Conservation (phyloP, 1,140 invertebrate species). For the Drosophila novamexicana region DNA sequence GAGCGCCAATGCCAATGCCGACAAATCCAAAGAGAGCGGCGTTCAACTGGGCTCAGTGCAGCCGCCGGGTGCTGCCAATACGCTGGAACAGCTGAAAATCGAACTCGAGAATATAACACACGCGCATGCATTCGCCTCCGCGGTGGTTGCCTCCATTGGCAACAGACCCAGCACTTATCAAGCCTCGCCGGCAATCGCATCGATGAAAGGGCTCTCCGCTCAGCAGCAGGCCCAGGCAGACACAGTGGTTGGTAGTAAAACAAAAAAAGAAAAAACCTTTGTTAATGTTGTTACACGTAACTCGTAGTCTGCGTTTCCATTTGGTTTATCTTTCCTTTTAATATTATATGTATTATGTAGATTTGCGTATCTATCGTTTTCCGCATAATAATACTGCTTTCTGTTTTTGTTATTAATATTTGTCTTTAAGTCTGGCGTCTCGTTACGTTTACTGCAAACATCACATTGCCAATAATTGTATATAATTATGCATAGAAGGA, state of each 20-base stretch:
- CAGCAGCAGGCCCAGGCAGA: constrained; percentile 52
- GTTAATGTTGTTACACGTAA: constrained; percentile 28
- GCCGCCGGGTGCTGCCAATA: constrained; percentile 84
- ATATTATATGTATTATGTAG: constrained; percentile 28
- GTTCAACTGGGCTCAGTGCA: constrained; percentile 37
- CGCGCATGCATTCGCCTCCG: constrained; percentile 80
- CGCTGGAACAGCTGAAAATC: constrained; percentile 86
- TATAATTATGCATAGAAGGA: background rate
- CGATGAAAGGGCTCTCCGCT: constrained; percentile 53
- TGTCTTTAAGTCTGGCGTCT: constrained; percentile 18
- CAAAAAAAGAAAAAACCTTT: constrained; percentile 4
- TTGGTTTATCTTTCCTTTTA: constrained; percentile 15
- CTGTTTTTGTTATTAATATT: constrained; percentile 42
- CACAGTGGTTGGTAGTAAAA: constrained; percentile 49
- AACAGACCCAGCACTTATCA: constrained; percentile 54
- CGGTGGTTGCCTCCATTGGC: constrained; percentile 74
- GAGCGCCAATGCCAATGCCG: constrained; percentile 21
- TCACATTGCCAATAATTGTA: constrained; percentile 1
- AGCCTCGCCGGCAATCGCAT: constrained; percentile 61
- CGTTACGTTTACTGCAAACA: background rate
- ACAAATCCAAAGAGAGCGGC: constrained; percentile 59
- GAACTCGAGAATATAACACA: constrained; percentile 86
- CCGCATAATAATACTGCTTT: constrained; percentile 36
- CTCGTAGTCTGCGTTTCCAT: constrained; percentile 38
- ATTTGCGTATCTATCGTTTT: constrained; percentile 18